Conservation (phyloP, 23 tunicate species). For the Oikopleura albicans region DNA sequence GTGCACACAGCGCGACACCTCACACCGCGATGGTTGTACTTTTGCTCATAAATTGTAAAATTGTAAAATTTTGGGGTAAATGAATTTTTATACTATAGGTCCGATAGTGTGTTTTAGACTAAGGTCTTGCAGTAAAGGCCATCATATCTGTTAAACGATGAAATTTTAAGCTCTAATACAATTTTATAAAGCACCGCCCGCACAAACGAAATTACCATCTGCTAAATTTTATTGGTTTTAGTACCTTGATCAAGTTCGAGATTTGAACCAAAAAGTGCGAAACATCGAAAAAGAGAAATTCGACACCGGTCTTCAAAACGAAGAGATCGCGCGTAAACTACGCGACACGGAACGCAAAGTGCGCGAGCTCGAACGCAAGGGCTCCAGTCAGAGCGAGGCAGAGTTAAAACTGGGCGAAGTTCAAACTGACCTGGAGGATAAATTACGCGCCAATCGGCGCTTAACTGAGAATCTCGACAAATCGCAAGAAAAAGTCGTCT, state of each 20-base stretch:
- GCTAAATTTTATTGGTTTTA: too few relatives aligned
- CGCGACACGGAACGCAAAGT: neutral
- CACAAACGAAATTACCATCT: too few relatives aligned
- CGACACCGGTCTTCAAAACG: neutral
- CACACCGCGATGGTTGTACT: too few relatives aligned
- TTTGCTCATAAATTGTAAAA: too few relatives aligned
- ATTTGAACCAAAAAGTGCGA: neutral
- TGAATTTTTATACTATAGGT: too few relatives aligned
- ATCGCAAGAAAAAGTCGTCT: neutral
- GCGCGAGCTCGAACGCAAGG: neutral
- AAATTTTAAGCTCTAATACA: too few relatives aligned
- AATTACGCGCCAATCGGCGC: neutral
- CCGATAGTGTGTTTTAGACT: too few relatives aligned
- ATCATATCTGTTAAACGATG: too few relatives aligned
- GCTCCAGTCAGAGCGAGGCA: neutral
- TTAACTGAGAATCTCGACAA: neutral
- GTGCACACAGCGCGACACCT: too few relatives aligned
- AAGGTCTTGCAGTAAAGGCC: too few relatives aligned
- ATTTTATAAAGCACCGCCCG: too few relatives aligned
- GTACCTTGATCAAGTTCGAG: neutral
- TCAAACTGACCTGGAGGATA: neutral
- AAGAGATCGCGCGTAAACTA: neutral
- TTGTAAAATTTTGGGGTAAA: too few relatives aligned
- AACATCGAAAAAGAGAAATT: neutral
- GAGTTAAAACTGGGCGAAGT: neutral